Conservation (phyloP, 2,888 invertebrate genomes). For the Gnatocerus cornutus region DNA sequence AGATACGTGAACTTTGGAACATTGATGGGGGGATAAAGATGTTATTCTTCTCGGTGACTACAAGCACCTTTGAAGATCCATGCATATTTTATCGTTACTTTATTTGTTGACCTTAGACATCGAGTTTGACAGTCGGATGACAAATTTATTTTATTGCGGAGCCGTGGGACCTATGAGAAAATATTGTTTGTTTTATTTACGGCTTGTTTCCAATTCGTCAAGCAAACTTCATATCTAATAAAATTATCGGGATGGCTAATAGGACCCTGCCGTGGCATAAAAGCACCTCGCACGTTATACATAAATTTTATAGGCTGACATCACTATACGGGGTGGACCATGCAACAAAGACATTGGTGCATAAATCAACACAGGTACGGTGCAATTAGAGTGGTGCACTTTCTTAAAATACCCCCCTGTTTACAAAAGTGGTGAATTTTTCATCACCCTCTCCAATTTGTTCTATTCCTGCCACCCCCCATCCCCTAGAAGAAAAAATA, state of each 20-base stretch:
- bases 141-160: slow-evolving; percentile 49
- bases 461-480: slow-evolving; percentile 13
- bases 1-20: slow-evolving; percentile 56
- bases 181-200: slow-evolving; percentile 53
- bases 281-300: slow-evolving; percentile 26
- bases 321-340: slow-evolving; percentile 8
- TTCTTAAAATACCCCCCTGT: slow-evolving; percentile 10
- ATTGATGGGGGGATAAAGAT: slow-evolving; percentile 49
- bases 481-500: slow-evolving; percentile 57
- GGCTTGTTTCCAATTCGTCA: slow-evolving; percentile 52
- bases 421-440: too few relatives aligned
- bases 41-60: slow-evolving; percentile 39
- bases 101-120: slow-evolving; percentile 46
- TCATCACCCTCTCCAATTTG: too few relatives aligned
- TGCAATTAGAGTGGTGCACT: neutral
- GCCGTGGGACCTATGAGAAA: slow-evolving; percentile 47
- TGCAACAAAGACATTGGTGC: neutral
- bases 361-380: neutral
- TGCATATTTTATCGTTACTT: slow-evolving; percentile 48
- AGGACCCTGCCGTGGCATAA: slow-evolving; percentile 21
- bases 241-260: slow-evolving; percentile 46
- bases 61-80: slow-evolving; percentile 41
- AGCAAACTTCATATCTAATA: slow-evolving; percentile 50
- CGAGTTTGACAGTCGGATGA: slow-evolving; percentile 49
- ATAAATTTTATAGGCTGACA: slow-evolving; percentile 18